Conservation (phyloP, 2,797 vertebrate species). For the Chelonia mydas region DNA sequence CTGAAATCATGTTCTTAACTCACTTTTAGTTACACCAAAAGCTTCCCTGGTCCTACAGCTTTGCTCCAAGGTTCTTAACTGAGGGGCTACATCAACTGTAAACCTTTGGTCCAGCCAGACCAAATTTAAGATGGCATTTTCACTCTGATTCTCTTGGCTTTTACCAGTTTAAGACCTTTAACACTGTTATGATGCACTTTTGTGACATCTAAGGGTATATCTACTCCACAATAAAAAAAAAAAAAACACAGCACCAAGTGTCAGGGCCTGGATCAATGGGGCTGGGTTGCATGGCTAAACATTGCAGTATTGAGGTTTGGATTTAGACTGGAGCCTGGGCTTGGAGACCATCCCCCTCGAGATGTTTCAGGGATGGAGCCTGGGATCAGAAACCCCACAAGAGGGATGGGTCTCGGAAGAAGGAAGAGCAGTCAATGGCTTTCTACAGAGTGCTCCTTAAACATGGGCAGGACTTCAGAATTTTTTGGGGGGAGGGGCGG, state of each 20-base stretch:
- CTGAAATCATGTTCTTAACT: neutral
- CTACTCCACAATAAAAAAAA: too few relatives aligned
- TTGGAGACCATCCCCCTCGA: too few relatives aligned
- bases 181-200: neutral
- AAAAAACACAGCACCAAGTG: too few relatives aligned
- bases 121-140: neutral
- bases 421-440: neutral
- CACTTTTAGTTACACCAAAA: neutral
- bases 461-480: neutral
- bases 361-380: too few relatives aligned
- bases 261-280: too few relatives aligned
- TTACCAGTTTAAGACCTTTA: neutral
- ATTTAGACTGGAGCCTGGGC: too few relatives aligned
- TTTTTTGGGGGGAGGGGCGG: neutral
- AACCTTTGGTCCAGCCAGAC: neutral
- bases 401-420: neutral
- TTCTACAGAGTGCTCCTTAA: neutral
- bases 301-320: too few relatives aligned
- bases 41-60: neutral
- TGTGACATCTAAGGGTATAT: neutral
- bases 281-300: too few relatives aligned
- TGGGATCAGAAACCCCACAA: too few relatives aligned
- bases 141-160: neutral
- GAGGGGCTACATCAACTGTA: neutral
- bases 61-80: neutral